Conservation (phyloP, 1,140 invertebrate species). For the Achatina immaculata region DNA sequence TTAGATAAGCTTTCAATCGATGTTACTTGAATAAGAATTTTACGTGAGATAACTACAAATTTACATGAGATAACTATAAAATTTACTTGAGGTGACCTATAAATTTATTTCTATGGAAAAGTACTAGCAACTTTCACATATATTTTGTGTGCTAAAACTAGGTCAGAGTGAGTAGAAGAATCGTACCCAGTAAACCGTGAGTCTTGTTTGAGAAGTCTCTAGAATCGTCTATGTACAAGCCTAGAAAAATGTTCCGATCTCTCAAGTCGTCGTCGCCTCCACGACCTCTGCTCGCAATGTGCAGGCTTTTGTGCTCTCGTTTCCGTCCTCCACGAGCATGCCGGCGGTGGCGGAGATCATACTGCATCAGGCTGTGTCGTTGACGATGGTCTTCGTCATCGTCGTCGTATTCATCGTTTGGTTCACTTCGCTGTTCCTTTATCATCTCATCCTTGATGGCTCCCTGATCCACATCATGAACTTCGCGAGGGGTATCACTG, state of each 20-base stretch:
- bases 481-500: neutral
- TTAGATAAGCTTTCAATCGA: too few species aligned
- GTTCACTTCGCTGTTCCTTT: neutral
- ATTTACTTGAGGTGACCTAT: too few species aligned
- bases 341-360: neutral
- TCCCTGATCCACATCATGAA: neutral
- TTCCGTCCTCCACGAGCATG: neutral
- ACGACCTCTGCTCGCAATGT: neutral
- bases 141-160: too few species aligned
- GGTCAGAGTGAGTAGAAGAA: neutral
- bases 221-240: constrained; percentile 28
- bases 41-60: too few species aligned
- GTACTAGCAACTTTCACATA: too few species aligned
- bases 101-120: too few species aligned
- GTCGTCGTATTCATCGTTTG: neutral
- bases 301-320: neutral
- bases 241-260: constrained; percentile 7
- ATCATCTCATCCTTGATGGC: neutral
- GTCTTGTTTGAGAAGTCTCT: constrained; percentile 33
- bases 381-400: neutral
- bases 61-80: too few species aligned
- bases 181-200: constrained; percentile 34
- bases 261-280: neutral
- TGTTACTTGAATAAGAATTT: too few species aligned
- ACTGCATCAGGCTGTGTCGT: neutral